Percentiles rank a stretch among this genome's conserved stretches.
Evolutionary conservation across 2,797 vertebrate genomes (phyloP).

Genomic region (Leptodon cayanensis): DNA sequence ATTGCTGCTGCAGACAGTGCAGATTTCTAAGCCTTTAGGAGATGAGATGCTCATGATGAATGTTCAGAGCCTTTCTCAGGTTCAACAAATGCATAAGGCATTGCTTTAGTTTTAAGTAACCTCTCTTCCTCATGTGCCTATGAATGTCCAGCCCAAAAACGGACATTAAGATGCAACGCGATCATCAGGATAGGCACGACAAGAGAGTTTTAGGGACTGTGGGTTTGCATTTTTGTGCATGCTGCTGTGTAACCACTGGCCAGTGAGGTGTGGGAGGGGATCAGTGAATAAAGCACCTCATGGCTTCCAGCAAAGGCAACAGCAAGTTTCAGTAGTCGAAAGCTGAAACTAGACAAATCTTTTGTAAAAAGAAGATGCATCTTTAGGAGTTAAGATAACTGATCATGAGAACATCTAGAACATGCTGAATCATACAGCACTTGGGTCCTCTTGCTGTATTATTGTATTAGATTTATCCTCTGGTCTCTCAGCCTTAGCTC

Average conservation of each 20-base stretch:
- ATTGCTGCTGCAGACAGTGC: neutral
- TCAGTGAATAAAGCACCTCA: neutral
- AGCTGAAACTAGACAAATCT: neutral
- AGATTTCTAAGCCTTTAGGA: neutral
- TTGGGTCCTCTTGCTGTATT: neutral
- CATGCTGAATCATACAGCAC: fast-evolving
- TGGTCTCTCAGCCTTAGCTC: neutral
- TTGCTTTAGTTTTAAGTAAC: neutral
- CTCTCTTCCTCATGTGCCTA: neutral
- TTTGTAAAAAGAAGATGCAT: neutral
- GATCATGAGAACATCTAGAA: neutral
- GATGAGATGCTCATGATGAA: neutral
- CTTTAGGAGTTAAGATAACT: neutral
- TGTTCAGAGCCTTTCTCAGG: neutral
- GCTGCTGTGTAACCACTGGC: neutral
- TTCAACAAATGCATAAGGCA: neutral
- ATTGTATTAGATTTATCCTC: neutral
- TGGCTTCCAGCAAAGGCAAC: neutral
- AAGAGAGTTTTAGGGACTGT: neutral
- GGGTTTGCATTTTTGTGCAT: neutral
- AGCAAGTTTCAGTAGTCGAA: neutral
- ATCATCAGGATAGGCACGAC: fast-evolving
- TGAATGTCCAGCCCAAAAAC: neutral
- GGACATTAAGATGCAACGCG: neutral
- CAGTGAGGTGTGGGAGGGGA: neutral